Percentiles rank a stretch among this genome's conserved stretches.
phyloP scores from a whole-genome alignment of 2,888 invertebrate species.

The Limnephilus marmoratus region DNA sequence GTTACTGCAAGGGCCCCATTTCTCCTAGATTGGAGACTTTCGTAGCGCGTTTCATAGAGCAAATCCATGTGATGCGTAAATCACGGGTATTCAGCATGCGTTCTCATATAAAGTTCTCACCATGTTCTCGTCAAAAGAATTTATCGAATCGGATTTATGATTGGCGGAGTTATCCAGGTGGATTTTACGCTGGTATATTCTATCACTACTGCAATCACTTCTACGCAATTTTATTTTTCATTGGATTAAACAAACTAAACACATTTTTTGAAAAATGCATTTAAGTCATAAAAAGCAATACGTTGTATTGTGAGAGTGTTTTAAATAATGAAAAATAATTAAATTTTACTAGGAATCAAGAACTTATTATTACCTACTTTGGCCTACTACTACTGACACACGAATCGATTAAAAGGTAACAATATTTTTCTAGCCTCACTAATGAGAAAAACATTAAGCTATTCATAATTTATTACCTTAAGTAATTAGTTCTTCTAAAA shows the following conservation, averaged over 20 bases:
- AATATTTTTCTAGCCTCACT: not conserved
- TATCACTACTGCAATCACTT: not conserved
- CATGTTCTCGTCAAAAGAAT: too few relatives aligned
- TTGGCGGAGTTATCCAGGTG: not conserved
- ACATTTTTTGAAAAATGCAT: too few relatives aligned
- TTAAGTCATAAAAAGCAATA: too few relatives aligned
- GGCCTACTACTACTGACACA: not conserved
- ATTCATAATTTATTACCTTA: not conserved
- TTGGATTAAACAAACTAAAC: not conserved
- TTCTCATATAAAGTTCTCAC: too few relatives aligned
- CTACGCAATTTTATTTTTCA: constrained; percentile 21
- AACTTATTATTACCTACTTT: not conserved
- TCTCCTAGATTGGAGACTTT: too few relatives aligned
- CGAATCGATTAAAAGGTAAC: not conserved
- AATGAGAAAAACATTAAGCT: not conserved
- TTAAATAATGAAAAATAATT: not conserved
- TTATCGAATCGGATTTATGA: not conserved
- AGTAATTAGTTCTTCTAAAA: not conserved
- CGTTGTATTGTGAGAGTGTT: too few relatives aligned
- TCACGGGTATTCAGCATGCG: too few relatives aligned
- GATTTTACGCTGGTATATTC: constrained; percentile 12
- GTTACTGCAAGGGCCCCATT: too few relatives aligned
- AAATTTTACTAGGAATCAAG: not conserved
- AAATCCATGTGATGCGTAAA: too few relatives aligned
- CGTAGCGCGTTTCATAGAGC: too few relatives aligned